phyloP scores from a whole-genome alignment of 2,797 vertebrate species.

The Thunnus albacares region DNA sequence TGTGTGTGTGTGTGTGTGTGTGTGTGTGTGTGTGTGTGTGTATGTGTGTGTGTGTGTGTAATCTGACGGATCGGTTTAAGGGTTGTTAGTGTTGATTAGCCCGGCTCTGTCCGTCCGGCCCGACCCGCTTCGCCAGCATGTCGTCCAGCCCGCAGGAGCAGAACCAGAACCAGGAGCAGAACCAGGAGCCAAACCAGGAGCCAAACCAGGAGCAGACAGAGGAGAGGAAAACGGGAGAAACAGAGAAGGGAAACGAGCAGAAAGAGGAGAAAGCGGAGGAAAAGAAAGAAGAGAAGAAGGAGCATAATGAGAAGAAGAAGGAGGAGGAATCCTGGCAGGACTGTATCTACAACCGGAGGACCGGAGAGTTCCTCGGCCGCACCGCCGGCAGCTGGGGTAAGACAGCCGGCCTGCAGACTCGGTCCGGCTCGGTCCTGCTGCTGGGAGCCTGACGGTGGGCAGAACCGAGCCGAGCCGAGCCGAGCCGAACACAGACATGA shows the following conservation, averaged over 20 bases:
- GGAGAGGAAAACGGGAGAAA: neutral
- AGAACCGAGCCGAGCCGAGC: too few relatives aligned
- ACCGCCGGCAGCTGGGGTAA: slow-evolving; percentile 71
- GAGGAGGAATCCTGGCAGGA: slow-evolving; percentile 44
- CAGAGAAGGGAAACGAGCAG: neutral
- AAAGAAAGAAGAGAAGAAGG: neutral
- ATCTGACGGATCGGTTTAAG: too few relatives aligned
- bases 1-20: neutral
- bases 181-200: neutral
- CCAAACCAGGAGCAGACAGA: slow-evolving; percentile 1
- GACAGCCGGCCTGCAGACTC: neutral
- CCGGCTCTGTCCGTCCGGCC: neutral
- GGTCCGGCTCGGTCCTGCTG: neutral
- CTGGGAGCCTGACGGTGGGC: too few relatives aligned
- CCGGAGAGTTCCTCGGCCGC: slow-evolving; percentile 66
- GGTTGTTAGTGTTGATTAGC: too few relatives aligned
- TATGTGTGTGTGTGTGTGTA: neutral
- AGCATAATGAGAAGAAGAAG: slow-evolving; percentile 2
- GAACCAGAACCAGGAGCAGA: slow-evolving; percentile 4
- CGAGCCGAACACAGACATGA: too few relatives aligned
- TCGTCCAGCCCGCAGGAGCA: slow-evolving; percentile 32
- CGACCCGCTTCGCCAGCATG: slow-evolving; percentile 38
- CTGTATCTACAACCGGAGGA: slow-evolving; percentile 65
- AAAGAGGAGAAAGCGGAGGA: neutral
- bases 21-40: neutral